phyloP scores from a whole-genome alignment of 2,797 vertebrate species.

The Prionace glauca region DNA sequence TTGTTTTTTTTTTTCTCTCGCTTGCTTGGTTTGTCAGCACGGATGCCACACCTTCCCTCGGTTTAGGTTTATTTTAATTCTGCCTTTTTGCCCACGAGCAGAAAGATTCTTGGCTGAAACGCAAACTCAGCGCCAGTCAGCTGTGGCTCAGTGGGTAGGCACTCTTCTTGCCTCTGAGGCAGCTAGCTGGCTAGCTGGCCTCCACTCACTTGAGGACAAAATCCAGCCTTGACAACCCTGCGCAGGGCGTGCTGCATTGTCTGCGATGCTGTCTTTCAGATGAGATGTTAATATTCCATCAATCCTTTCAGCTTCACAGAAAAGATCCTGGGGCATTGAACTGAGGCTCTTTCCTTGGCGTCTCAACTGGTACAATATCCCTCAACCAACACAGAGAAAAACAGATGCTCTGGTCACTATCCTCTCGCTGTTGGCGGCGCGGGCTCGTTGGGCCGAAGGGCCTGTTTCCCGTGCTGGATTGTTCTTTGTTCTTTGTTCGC shows the following conservation, averaged over 20 bases:
- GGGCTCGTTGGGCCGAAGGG: too few relatives aligned
- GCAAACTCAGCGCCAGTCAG: not conserved
- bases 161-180: not conserved
- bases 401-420: not conserved
- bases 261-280: not conserved
- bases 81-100: not conserved
- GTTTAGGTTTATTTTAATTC: constrained; percentile 1
- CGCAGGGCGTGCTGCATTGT: not conserved
- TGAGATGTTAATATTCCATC: not conserved
- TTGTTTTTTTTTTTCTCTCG: not conserved
- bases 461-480: too few relatives aligned
- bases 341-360: not conserved
- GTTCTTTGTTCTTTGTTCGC: too few relatives aligned
- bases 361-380: not conserved
- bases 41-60: too few relatives aligned
- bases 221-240: not conserved
- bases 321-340: not conserved
- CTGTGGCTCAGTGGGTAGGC: not conserved
- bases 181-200: not conserved
- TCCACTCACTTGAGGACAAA: not conserved
- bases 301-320: not conserved
- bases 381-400: not conserved
- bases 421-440: too few relatives aligned
- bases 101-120: not conserved
- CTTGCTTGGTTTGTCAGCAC: not conserved